Evolutionary conservation across 2,113 vertebrate species (phyloP).

Genomic region (Phalacrocorax pelagicus): DNA sequence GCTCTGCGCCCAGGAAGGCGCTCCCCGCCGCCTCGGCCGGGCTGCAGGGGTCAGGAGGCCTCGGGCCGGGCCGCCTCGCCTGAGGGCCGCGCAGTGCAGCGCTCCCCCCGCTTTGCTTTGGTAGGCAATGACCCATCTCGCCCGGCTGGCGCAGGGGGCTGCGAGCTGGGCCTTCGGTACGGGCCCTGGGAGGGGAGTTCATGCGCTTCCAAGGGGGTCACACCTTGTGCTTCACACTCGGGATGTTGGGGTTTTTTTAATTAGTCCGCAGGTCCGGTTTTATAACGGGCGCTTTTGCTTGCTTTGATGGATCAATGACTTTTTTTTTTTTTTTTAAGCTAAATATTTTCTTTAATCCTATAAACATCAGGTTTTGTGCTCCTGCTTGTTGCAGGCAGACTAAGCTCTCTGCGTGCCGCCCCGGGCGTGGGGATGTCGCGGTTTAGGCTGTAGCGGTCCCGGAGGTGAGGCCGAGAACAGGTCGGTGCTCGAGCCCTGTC

Average conservation of each 20-base stretch:
- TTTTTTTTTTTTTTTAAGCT: no score
- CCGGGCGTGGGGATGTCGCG: not conserved
- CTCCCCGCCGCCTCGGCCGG: no score
- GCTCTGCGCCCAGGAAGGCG: no score
- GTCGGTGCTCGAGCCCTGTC: not conserved
- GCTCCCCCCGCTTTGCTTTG: no score
- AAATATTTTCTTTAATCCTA: not conserved
- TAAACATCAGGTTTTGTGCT: fast-evolving
- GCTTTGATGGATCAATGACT: no score
- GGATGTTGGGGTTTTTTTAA: no score
- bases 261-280: no score
- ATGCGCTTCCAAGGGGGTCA: fast-evolving
- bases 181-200: fast-evolving
- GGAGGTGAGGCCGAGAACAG: not conserved
- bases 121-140: fast-evolving
- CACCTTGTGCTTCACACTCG: fast-evolving
- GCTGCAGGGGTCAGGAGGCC: no score
- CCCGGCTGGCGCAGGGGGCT: fast-evolving
- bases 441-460: fast-evolving
- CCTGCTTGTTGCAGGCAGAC: not conserved
- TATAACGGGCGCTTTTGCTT: not conserved
- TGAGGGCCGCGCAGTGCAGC: not conserved
- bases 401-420: not conserved
- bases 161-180: fast-evolving
- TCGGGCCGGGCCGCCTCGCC: no score